Percentiles rank a stretch among this genome's conserved stretches.
These are phyloP conservation scores for Lanistes nyassanus DNA, from an alignment of 1,140 invertebrate genomes.

Conservation along the genomic window DNA sequence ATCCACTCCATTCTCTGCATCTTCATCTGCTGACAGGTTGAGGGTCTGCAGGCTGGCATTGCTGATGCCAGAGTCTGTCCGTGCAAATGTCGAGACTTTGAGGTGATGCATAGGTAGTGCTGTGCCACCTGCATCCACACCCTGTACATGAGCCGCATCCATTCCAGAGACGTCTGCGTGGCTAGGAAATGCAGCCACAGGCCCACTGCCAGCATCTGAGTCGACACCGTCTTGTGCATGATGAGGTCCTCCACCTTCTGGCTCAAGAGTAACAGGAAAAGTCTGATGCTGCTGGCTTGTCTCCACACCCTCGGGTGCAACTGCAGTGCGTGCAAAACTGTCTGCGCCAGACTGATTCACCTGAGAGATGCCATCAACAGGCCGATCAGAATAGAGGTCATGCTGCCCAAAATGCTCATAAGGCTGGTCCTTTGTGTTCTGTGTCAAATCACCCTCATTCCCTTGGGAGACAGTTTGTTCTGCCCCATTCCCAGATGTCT, in stretches of 20 bases:
- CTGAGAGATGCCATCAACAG: neutral
- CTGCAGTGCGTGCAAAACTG: neutral
- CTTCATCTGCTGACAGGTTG: constrained; percentile 28
- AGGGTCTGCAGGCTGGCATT: constrained; percentile 45
- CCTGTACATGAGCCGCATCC: no score
- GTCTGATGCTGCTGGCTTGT: no score
- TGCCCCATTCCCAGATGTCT: neutral
- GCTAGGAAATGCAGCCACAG: constrained; percentile 31
- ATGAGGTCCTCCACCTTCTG: neutral
- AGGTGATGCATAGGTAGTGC: constrained; percentile 9
- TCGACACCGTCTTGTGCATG: neutral
- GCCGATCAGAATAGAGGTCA: no score
- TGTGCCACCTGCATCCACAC: neutral
- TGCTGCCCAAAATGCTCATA: no score
- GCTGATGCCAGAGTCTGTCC: constrained; percentile 42
- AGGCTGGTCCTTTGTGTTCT: no score
- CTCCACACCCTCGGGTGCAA: neutral
- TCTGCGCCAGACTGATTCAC: neutral
- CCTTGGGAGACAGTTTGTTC: neutral
- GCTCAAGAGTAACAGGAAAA: no score
- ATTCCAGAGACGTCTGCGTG: constrained; percentile 9
- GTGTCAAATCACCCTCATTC: no score
- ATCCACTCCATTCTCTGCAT: constrained; percentile 21
- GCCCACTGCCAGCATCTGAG: constrained; percentile 27
- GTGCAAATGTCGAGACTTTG: constrained; percentile 23